Percentiles rank a stretch among this genome's conserved stretches.
These are phyloP conservation scores for Xylocopa sonorina DNA, from an alignment of 1,140 invertebrate species.

Conservation along the genomic window DNA sequence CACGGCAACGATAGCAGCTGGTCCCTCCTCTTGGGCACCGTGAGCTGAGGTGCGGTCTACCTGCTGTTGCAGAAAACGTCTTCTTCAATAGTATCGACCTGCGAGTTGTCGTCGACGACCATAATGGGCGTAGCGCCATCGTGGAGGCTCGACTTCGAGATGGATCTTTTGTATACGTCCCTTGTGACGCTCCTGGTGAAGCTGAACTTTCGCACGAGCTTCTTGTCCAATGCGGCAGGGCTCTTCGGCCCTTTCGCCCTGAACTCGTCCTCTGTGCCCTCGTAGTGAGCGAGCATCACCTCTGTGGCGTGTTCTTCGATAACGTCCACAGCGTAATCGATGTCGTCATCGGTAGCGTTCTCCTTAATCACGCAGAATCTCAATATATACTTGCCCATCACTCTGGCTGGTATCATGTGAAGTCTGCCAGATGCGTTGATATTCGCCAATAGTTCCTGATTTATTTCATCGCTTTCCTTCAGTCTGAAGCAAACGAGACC, in stretches of 20 bases:
- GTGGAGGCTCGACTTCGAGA: constrained; percentile 84
- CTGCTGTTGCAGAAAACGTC: constrained; percentile 78
- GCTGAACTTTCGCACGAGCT: constrained; percentile 84
- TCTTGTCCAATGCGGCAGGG: constrained; percentile 83
- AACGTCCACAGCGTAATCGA: constrained; percentile 89
- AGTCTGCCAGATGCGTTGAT: constrained; percentile 95
- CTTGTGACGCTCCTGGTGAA: constrained; percentile 86
- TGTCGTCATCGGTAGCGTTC: constrained; percentile 89
- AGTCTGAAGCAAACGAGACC: constrained; percentile 88
- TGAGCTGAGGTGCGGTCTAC: constrained; percentile 76
- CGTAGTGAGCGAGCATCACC: constrained; percentile 81
- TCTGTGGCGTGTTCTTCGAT: constrained; percentile 88
- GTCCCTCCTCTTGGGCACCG: constrained; percentile 70
- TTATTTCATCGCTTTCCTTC: constrained; percentile 87
- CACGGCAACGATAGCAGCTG: constrained; percentile 73
- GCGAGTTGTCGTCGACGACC: constrained; percentile 82
- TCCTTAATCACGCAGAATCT: constrained; percentile 93
- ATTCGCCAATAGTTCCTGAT: constrained; percentile 90
- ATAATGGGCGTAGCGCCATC: constrained; percentile 87
- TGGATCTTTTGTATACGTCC: constrained; percentile 84
- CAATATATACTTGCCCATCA: constrained; percentile 90
- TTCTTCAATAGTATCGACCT: constrained; percentile 76
- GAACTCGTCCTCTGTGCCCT: constrained; percentile 71
- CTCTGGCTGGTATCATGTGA: constrained; percentile 94
- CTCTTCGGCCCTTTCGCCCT: constrained; percentile 79